Percentiles rank a stretch among this genome's conserved stretches.
Conservation (phyloP, 2,797 vertebrate genomes). For the Acanthiza pusilla region DNA sequence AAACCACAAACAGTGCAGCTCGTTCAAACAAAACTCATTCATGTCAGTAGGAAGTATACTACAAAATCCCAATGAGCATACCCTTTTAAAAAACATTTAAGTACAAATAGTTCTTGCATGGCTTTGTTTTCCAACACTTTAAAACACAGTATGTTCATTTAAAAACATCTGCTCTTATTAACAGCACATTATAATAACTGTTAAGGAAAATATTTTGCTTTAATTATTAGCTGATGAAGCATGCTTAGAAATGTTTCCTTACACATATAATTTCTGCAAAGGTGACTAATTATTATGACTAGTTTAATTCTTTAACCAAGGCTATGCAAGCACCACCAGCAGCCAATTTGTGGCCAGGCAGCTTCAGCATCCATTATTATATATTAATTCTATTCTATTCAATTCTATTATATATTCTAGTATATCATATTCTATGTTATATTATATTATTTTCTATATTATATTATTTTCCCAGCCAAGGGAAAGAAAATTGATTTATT, state of each 20-base stretch:
- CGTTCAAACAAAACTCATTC: not conserved
- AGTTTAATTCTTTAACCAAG: not conserved
- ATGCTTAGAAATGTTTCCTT: not conserved
- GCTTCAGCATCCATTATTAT: not conserved
- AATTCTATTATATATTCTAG: no score
- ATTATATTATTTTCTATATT: not conserved
- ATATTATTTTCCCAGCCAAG: not conserved
- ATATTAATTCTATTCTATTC: no score
- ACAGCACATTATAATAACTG: not conserved
- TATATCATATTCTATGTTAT: not conserved
- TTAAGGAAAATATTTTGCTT: not conserved
- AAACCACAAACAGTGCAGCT: not conserved
- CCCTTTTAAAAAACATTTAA: not conserved
- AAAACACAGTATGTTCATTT: not conserved
- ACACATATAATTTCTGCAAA: not conserved
- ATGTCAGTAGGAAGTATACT: not conserved
- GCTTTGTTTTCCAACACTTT: not conserved
- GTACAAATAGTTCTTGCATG: not conserved
- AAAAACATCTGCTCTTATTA: constrained; percentile 21
- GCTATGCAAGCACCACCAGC: not conserved
- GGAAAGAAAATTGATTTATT: not conserved
- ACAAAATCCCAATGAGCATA: not conserved
- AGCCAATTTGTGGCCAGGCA: not conserved
- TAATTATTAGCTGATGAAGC: not conserved
- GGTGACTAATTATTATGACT: not conserved